Evolutionary conservation across 2,888 invertebrate genomes (phyloP).

Genomic region (Sarcophaga carnaria): DNA sequence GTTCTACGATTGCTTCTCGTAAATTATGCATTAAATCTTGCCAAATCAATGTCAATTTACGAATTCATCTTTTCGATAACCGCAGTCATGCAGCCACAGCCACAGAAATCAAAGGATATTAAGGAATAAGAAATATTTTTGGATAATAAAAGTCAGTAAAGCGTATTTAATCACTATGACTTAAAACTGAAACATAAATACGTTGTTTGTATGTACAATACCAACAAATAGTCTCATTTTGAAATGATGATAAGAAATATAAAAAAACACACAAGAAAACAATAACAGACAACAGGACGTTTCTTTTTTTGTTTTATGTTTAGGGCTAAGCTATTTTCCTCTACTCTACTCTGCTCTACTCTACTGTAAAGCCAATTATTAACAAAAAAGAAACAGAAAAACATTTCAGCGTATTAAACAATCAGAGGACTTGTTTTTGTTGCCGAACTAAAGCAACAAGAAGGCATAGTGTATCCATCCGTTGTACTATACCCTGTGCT

Average conservation of each 20-base stretch:
- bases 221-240: background rate
- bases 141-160: conserved; percentile 34
- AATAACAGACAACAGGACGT: conserved; percentile 39
- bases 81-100: conserved; percentile 18
- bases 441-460: conserved; percentile 1
- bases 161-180: conserved; percentile 31
- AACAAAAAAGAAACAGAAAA: conserved; percentile 9
- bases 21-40: conserved; percentile 68
- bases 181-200: conserved; percentile 23
- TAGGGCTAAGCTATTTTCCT: conserved; percentile 38
- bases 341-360: conserved; percentile 17
- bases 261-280: conserved; percentile 22
- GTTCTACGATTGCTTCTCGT: conserved; percentile 57
- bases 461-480: conserved; percentile 27
- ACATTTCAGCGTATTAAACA: conserved; percentile 40
- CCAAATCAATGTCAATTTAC: conserved; percentile 68
- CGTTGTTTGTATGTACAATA: background rate
- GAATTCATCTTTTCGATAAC: conserved; percentile 63
- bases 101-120: conserved; percentile 8
- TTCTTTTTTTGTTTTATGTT: background rate
- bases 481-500: conserved; percentile 27
- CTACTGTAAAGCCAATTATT: conserved; percentile 11
- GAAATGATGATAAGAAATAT: background rate
- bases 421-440: conserved; percentile 44
- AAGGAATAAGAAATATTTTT: background rate